A percentile compares a stretch with the other conserved stretches of the same genome.
Evolutionary conservation across 2,113 vertebrate genomes (phyloP).

Genomic region (Urocynchramus pylzowi): DNA sequence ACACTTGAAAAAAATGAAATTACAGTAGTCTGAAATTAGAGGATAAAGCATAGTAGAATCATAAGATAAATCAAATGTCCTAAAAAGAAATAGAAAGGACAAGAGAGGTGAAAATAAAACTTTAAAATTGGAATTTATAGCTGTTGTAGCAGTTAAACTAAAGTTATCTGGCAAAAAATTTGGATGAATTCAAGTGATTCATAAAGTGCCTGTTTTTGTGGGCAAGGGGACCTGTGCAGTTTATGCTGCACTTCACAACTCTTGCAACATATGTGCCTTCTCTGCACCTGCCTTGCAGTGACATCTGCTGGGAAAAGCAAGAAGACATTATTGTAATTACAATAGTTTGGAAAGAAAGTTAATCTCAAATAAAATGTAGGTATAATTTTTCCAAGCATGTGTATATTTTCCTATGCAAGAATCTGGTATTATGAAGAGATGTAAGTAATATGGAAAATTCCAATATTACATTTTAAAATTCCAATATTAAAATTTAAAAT

Average conservation of each 20-base stretch:
- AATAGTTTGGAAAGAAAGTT: background rate
- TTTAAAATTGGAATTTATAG: background rate
- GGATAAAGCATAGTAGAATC: background rate
- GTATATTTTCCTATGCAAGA: background rate
- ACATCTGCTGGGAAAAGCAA: slow-evolving; percentile 30
- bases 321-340: background rate
- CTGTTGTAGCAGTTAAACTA: background rate
- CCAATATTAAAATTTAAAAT: background rate
- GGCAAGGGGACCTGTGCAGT: background rate
- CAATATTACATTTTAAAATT: background rate
- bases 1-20: background rate
- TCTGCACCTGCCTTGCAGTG: background rate
- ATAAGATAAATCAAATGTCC: background rate
- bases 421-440: background rate
- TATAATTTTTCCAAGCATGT: background rate
- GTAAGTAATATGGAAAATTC: background rate
- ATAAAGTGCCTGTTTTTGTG: background rate
- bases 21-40: background rate
- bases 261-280: background rate
- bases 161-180: background rate
- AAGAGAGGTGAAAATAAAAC: background rate
- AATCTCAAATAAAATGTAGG: background rate
- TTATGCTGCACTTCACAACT: background rate
- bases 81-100: background rate
- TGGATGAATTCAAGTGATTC: background rate